Evolutionary conservation across 2,113 vertebrate species (phyloP), one percentile per base, ranked within the genome.

Genomic region (Bungarus multicinctus): DNA sequence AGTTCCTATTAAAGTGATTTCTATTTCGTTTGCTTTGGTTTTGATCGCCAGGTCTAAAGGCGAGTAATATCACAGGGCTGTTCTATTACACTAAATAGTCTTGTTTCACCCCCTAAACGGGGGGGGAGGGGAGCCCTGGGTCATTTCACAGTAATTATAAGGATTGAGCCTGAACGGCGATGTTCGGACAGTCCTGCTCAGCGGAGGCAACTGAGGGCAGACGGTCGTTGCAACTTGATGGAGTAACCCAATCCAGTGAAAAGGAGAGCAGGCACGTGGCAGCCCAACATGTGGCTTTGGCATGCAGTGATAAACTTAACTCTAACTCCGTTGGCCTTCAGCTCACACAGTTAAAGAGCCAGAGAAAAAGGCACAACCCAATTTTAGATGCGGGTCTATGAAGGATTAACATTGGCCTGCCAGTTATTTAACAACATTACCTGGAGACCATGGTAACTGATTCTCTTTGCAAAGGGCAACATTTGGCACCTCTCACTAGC

Each of bases 401-500:
- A 43, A 55, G 81, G 39, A 81, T 92, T 92, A 89, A 18, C 52
- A 55, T 50, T 30, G 27, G 69, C 50, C 64, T 81, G 30, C 74
- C 52, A n/a, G 92, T 57, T 89, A 92, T 92, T 89, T 85, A 50
- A 47, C 52, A 85, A 85, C 88, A 92, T 89, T 22, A 43, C 23
- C 47, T 34, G 54, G 69, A 89, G 47, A 89, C 69, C 64, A 14
- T 34, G 53, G 64, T 69, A 89, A 27, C 88, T 23, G 9, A 30
- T 27, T 92, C 88, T 54, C 53, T 85, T 85, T 55, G 50, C 53
- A 11, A 92, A 92, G 69, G 69, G 53, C 69, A 57, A 27, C 16
- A 5, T 45, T 27, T 54, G 88, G 45, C 2, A 4, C 74, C 30
- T 10, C 54, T 74, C n/a, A 7, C 3, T n/a, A 43, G n/a, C 69